Conservation (phyloP, 2,113 vertebrate species). For the Ramphastos sulfuratus region DNA sequence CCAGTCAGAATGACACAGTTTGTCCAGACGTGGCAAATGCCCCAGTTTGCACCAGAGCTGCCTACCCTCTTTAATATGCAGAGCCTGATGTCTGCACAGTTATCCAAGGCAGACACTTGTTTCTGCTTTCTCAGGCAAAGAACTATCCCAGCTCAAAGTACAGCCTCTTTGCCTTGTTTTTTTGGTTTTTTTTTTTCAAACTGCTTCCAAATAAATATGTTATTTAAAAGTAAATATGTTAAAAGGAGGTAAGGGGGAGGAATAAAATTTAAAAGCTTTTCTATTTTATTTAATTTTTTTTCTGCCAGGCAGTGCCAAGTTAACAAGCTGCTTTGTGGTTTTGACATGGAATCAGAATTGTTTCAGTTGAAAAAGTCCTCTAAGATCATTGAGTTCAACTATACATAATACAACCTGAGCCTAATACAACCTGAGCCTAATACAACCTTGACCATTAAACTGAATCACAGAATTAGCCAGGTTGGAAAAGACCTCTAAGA, state of each 20-base stretch:
- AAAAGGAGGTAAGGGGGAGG: too few relatives aligned
- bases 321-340: background rate
- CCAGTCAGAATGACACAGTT: conserved; percentile 36
- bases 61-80: conserved; percentile 64
- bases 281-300: background rate
- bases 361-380: too few relatives aligned
- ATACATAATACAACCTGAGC: too few relatives aligned
- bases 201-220: conserved; percentile 10
- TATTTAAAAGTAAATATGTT: background rate
- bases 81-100: conserved; percentile 15
- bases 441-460: too few relatives aligned
- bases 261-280: background rate
- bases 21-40: conserved; percentile 30
- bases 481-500: too few relatives aligned
- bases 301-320: background rate
- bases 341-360: background rate
- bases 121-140: conserved; percentile 21
- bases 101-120: conserved; percentile 56
- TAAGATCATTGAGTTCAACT: too few relatives aligned
- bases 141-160: conserved; percentile 30
- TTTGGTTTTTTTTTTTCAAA: conserved; percentile 2
- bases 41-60: conserved; percentile 26
- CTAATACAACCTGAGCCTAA: too few relatives aligned
- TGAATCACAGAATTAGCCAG: too few relatives aligned
- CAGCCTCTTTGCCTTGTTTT: background rate